phyloP scores from a whole-genome alignment of 2,113 vertebrate species.

The Ceratotherium simum region DNA sequence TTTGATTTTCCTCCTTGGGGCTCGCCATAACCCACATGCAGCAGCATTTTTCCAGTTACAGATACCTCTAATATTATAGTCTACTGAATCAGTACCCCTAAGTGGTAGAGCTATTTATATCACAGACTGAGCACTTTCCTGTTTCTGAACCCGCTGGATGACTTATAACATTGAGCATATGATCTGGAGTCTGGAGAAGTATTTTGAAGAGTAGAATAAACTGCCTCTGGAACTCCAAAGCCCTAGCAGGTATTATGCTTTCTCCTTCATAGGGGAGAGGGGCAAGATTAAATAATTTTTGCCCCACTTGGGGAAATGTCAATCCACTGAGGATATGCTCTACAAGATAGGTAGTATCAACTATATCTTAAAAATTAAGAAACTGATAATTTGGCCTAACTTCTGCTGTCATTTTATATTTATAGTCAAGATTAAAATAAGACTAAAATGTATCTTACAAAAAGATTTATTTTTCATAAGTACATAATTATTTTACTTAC shows the following conservation, averaged over 20 bases:
- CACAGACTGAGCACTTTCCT: background rate
- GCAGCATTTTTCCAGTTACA: background rate
- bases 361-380: background rate
- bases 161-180: background rate
- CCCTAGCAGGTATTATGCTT: background rate
- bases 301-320: background rate
- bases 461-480: background rate
- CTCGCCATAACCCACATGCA: background rate
- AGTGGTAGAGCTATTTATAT: background rate
- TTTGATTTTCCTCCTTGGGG: background rate
- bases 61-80: background rate
- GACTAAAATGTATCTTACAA: background rate
- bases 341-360: background rate
- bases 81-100: background rate
- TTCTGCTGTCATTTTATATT: background rate
- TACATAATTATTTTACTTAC: background rate
- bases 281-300: background rate
- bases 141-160: background rate
- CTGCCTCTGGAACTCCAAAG: background rate
- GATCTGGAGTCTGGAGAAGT: background rate
- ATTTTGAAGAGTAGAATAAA: background rate
- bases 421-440: background rate
- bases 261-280: background rate
- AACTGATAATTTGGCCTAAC: background rate
- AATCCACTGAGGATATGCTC: background rate